Evolutionary conservation across 2,888 invertebrate genomes (phyloP).

Genomic region (Lymantria dispar): DNA sequence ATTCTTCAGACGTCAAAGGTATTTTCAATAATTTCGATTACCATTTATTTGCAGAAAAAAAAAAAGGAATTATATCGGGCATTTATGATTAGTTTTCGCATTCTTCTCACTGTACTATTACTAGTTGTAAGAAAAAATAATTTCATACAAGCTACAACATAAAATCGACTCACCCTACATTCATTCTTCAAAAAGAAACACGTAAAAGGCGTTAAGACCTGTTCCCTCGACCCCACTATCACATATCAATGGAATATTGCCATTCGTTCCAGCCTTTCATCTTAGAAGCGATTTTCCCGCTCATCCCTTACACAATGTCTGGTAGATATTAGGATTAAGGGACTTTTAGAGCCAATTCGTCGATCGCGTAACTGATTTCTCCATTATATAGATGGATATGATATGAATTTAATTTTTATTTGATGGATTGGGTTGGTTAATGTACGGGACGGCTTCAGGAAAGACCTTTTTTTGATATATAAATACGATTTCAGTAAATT

Average conservation of each 20-base stretch:
- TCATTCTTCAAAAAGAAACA: neutral
- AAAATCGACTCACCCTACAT: neutral
- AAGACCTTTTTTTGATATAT: too few relatives aligned
- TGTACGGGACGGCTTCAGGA: neutral
- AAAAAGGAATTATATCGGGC: too few relatives aligned
- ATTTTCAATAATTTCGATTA: too few relatives aligned
- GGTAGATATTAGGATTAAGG: conserved; percentile 22
- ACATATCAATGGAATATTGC: conserved; percentile 31
- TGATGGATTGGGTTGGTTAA: neutral
- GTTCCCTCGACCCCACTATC: conserved; percentile 17
- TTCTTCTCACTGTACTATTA: too few relatives aligned
- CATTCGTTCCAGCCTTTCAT: conserved; percentile 31
- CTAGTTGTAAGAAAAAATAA: neutral
- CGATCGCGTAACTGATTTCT: conserved; percentile 25
- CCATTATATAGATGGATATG: conserved; percentile 20
- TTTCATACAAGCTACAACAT: neutral
- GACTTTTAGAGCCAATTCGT: conserved; percentile 32
- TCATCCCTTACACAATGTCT: conserved; percentile 24
- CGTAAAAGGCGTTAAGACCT: conserved; percentile 2
- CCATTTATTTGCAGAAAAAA: too few relatives aligned
- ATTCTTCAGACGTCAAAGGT: too few relatives aligned
- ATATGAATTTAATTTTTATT: neutral
- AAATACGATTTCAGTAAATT: too few relatives aligned
- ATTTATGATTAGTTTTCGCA: too few relatives aligned
- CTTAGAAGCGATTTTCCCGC: conserved; percentile 32